A percentile compares a stretch with the other conserved stretches of the same genome.
Conservation (phyloP, 1,140 invertebrate genomes). For the Calosoma granatense region DNA sequence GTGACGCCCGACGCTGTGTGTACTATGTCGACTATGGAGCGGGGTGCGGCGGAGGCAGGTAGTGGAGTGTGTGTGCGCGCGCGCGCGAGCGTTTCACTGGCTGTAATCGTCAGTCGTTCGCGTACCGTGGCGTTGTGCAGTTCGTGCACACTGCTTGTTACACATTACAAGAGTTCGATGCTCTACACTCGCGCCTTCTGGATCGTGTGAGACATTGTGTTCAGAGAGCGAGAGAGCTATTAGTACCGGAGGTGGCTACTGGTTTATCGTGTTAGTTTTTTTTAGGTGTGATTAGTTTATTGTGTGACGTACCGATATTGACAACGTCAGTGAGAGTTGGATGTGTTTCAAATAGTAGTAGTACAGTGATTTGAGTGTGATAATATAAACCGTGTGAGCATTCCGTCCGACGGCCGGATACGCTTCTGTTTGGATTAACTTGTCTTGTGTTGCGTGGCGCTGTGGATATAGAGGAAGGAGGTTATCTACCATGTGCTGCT, state of each 20-base stretch:
- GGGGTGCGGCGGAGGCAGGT: slow-evolving; percentile 11
- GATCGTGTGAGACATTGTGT: not conserved
- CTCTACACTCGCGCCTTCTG: not conserved
- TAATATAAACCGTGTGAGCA: too few relatives aligned
- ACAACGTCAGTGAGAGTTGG: too few relatives aligned
- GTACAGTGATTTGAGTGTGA: too few relatives aligned
- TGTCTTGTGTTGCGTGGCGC: too few relatives aligned
- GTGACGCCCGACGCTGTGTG: not conserved
- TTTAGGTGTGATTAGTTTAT: not conserved
- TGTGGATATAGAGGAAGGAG: too few relatives aligned
- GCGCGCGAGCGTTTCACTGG: not conserved
- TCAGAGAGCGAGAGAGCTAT: not conserved
- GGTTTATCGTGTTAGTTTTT: not conserved
- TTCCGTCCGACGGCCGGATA: too few relatives aligned
- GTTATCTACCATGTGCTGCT: slow-evolving; percentile 28
- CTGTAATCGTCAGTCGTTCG: slow-evolving; percentile 28
- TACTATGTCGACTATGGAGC: slow-evolving; percentile 13
- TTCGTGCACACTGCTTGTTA: too few relatives aligned
- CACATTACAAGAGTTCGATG: too few relatives aligned
- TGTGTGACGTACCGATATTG: not conserved
- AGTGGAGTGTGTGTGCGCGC: slow-evolving; percentile 15
- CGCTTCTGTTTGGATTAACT: too few relatives aligned
- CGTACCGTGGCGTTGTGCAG: slow-evolving; percentile 18
- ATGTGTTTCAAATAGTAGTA: too few relatives aligned
- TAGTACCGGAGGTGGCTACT: not conserved